Conservation (phyloP, 1,140 invertebrate genomes). For the Himalopsyche phryganea region DNA sequence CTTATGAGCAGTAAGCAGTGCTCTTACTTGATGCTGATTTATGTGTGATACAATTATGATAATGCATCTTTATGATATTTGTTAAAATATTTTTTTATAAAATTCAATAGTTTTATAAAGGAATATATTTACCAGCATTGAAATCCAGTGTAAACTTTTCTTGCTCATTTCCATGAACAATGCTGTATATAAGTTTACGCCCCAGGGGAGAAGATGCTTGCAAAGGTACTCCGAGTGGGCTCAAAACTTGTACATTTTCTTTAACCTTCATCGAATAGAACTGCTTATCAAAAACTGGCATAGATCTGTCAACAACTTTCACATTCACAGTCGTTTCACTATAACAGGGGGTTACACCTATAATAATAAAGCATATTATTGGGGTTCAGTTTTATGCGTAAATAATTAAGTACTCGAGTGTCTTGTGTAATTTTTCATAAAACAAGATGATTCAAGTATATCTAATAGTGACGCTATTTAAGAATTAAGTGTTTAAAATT, state of each 20-base stretch:
- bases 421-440: too few relatives aligned
- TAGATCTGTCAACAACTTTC: constrained; percentile 75
- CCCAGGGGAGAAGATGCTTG: constrained; percentile 75
- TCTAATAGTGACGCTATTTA: too few relatives aligned
- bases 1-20: too few relatives aligned
- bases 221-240: constrained; percentile 69
- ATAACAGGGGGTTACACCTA: constrained; percentile 31
- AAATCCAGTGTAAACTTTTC: constrained; percentile 83
- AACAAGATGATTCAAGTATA: too few relatives aligned
- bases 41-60: too few relatives aligned
- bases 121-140: constrained; percentile 80
- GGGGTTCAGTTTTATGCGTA: too few relatives aligned
- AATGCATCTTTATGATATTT: too few relatives aligned
- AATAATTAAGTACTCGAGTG: too few relatives aligned
- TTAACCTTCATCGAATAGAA: constrained; percentile 77
- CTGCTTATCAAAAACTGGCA: constrained; percentile 85
- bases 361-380: constrained; percentile 7
- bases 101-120: too few relatives aligned
- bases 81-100: too few relatives aligned
- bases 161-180: constrained; percentile 72
- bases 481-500: too few relatives aligned
- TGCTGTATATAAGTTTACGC: constrained; percentile 62
- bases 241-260: constrained; percentile 74
- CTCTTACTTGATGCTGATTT: too few relatives aligned
- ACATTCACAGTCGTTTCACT: constrained; percentile 31